A percentile compares a stretch with the other conserved stretches of the same genome.
These are phyloP conservation scores for Wasmannia auropunctata DNA, from an alignment of 1,140 invertebrate species.

Conservation along the genomic window DNA sequence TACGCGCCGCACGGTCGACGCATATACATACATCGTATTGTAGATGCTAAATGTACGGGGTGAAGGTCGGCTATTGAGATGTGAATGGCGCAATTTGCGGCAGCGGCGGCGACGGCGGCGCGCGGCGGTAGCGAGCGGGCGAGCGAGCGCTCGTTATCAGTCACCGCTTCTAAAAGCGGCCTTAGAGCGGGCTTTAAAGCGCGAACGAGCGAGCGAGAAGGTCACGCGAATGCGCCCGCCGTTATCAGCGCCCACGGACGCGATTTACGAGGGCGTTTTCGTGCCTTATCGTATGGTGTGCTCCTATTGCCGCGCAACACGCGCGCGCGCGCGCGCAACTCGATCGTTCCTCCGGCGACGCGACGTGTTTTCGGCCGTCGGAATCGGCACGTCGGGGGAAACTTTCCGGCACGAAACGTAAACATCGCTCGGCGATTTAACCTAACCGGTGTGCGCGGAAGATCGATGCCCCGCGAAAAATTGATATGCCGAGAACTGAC, in stretches of 20 bases:
- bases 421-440: not conserved
- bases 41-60: conserved; percentile 70
- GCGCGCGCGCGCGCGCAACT: too few relatives aligned
- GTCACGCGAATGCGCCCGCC: conserved; percentile 75
- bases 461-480: conserved; percentile 5
- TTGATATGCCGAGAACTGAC: conserved; percentile 32
- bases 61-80: conserved; percentile 81
- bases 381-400: not conserved
- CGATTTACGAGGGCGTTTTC: conserved; percentile 71
- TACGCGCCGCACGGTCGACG: conserved; percentile 51
- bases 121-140: conserved; percentile 52
- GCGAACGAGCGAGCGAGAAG: conserved; percentile 66
- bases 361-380: not conserved
- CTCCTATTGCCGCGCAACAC: conserved; percentile 62
- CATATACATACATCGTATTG: conserved; percentile 60
- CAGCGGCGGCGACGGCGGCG: not conserved
- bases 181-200: conserved; percentile 55
- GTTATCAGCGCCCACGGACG: conserved; percentile 72
- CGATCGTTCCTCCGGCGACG: not conserved
- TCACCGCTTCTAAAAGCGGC: conserved; percentile 65
- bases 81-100: conserved; percentile 73
- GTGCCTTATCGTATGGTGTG: conserved; percentile 64
- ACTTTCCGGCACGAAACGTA: conserved; percentile 16
- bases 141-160: conserved; percentile 73
- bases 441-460: not conserved